Evolutionary conservation across 2,113 vertebrate genomes (phyloP).

Genomic region (Rhea americana): DNA sequence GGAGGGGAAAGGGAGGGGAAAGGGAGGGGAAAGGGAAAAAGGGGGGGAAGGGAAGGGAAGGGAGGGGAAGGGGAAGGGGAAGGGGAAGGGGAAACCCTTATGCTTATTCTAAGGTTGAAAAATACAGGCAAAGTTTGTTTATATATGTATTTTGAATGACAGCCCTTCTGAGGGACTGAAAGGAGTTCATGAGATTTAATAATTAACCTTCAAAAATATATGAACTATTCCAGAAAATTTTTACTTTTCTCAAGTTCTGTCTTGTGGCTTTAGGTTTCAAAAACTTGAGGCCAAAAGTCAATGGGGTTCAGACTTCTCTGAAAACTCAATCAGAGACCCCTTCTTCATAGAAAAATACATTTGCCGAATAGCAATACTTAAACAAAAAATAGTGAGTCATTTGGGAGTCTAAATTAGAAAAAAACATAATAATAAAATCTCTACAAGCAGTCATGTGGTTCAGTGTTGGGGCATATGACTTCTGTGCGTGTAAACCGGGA

Average conservation of each 20-base stretch:
- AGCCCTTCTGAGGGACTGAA: neutral
- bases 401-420: neutral
- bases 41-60: no score
- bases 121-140: neutral
- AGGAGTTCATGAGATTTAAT: neutral
- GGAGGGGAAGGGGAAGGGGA: no score
- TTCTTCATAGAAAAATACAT: neutral
- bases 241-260: neutral
- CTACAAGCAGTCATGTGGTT: neutral
- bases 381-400: neutral
- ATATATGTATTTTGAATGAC: neutral
- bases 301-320: neutral
- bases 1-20: no score
- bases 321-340: neutral
- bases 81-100: neutral
- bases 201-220: conserved; percentile 6
- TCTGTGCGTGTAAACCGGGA: neutral
- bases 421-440: neutral
- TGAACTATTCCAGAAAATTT: neutral
- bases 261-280: neutral
- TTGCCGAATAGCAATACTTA: neutral
- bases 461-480: neutral
- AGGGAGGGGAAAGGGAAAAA: neutral
- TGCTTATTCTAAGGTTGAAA: neutral
- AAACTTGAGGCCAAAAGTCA: neutral